Evolutionary conservation across 2,113 vertebrate species (phyloP).

Genomic region (Dendropsophus ebraccatus): DNA sequence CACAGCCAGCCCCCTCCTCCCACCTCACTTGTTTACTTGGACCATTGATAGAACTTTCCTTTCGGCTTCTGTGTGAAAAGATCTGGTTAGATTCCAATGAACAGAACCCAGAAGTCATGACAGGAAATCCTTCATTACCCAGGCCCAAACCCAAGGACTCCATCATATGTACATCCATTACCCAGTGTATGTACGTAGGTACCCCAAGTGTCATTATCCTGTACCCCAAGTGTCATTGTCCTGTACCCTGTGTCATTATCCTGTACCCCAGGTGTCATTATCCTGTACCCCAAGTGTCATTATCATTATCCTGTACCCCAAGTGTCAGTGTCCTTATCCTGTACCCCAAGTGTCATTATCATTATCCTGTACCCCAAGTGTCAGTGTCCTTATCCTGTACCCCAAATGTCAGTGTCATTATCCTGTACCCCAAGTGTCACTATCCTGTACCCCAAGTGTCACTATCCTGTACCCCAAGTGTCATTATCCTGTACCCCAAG

Average conservation of each 20-base stretch:
- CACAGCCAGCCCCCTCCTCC: neutral
- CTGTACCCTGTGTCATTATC: no score
- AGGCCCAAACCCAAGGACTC: no score
- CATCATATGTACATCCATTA: neutral
- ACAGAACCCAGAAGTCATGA: neutral
- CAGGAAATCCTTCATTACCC: neutral
- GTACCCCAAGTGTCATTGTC: no score
- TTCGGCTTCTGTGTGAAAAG: neutral
- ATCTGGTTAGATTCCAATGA: neutral
- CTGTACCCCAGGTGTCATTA: neutral
- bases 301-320: neutral
- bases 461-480: neutral
- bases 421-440: neutral
- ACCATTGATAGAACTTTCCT: neutral
- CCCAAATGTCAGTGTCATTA: neutral
- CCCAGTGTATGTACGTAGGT: neutral
- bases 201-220: neutral
- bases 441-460: no score
- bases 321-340: no score
- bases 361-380: neutral
- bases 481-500: neutral
- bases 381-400: no score
- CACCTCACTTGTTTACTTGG: neutral
- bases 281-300: neutral
- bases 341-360: neutral